Evolutionary conservation across 2,888 invertebrate species (phyloP), one percentile per base, ranked within the genome.

Genomic region (Neocrepidodera transversa): DNA sequence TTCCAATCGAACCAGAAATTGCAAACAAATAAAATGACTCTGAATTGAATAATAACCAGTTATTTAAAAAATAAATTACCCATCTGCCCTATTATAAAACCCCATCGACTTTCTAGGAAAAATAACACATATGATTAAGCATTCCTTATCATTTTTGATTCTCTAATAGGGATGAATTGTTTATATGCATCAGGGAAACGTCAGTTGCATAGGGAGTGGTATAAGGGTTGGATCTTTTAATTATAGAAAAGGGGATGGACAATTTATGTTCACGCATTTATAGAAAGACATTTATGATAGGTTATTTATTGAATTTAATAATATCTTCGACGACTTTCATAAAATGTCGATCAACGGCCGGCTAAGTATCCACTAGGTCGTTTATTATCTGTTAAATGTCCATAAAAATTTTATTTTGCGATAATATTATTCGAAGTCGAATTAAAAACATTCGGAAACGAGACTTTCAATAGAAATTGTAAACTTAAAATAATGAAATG

Each of bases 201-300:
- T 68, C 71, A 71, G 71, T 71, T 73, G 65, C 47, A 48, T 35
- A 42, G 64, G 69, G 69, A 67, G 69, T 66, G 68, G 66, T 55
- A 53, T 67, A 71, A 48, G 65, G 72, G 71, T 69, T 68, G 73
- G 71, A 68, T 68, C 72, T 73, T 76, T 75, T 76, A 76, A 76
- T 76, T 76, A 75, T 72, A 66, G 66, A 71, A 70, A 65, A 65
- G 66, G 71, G 72, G 71, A 68, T 68, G 67, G 67, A 68, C 69
- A 69, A 71, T 72, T 72, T 72, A 73, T 71, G 66, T 69, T 61
- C 66, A 62, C 66, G 63, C 60, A 66, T 70, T 64, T 60, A 55
- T 61, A 59, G 62, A 64, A 63, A 60, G 66, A 69, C 71, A 66
- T 72, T 71, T 71, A 73, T 70, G 69, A 71, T 67, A 60, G 64